Base-by-base conservation (phyloP, 2,888 invertebrate genomes). In the Apoderus coryli region DNA sequence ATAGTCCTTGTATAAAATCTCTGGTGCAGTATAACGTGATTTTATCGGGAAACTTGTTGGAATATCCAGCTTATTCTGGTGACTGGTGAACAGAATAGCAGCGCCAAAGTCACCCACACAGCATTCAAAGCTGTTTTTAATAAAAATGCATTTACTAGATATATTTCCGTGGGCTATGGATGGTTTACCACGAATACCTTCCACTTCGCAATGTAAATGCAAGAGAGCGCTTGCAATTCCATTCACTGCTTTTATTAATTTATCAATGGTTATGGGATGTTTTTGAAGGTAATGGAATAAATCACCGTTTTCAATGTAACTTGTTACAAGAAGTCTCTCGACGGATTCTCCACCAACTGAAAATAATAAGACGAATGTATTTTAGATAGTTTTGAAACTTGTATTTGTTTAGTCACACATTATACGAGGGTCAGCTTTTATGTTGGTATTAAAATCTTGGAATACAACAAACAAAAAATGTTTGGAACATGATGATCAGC, bases 81-180 rank as follows among this genome's bases (percentile, higher is more conserved):
- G 16, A 14, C 27, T 34, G 10, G 31, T 16, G 25, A 27, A 42
- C 15, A 34, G 34, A 12, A 36, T 38, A 5, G 42, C 39, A 14
- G 37, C 22, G 3, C 39, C 38, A 26, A 43, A 43, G 31, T 42
- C 40, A n/a, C 34, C 35, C 7, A 44, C 31, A 27, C 41, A 43
- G 31, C 42, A 43, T 19, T 37, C 37, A 11, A 36, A 36, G 11
- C 38, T 34, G 1, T 16, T 15, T 32, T 40, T 43, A n/a, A 44
- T 35, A n/a, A 43, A 14, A 13, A 44, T 38, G 25, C 39, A 39
- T 25, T 36, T 40, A 25, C 38, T 41, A 23, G 37, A 40, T 4
- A 44, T 31, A 25, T 43, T 42, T 25, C 41, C 37, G 30, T 43
- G 44, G 5, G 44, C 37, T 3, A 44, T 36, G 4, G 34, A 25